These are phyloP conservation scores for Heliornis fulica DNA, from an alignment of 2,113 vertebrate species.

Conservation along the genomic window DNA sequence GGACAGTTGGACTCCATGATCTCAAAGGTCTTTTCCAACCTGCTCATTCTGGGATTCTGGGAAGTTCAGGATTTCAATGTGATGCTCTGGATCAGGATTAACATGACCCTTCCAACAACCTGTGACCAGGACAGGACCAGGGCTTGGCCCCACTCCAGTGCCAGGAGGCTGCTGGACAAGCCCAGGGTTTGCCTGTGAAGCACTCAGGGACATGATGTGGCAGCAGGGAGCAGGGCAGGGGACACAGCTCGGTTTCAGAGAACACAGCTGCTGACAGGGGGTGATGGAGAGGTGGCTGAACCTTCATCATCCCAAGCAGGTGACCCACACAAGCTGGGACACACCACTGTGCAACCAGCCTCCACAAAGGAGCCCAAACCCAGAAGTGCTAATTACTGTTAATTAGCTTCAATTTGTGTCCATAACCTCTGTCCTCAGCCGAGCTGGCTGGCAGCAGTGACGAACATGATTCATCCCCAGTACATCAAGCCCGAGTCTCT, in stretches of 20 bases:
- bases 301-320: not conserved
- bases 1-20: too few relatives aligned
- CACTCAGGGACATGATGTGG: fast-evolving
- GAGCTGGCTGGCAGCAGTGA: constrained; percentile 47
- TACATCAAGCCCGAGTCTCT: constrained; percentile 49
- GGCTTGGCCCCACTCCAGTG: not conserved
- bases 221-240: not conserved
- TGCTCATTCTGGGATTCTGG: too few relatives aligned
- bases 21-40: too few relatives aligned
- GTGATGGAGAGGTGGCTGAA: not conserved
- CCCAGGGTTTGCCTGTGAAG: not conserved
- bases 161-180: not conserved
- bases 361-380: not conserved
- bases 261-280: not conserved
- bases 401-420: constrained; percentile 44
- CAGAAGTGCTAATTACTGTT: constrained; percentile 23
- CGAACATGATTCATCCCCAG: not conserved
- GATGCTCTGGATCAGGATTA: not conserved
- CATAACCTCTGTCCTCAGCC: not conserved
- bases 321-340: not conserved
- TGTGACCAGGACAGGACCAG: too few relatives aligned
- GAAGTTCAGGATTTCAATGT: fast-evolving
- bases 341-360: not conserved
- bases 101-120: not conserved
- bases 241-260: not conserved